These are phyloP conservation scores for Ptyas mucosa DNA, from an alignment of 2,113 vertebrate species.

Conservation along the genomic window DNA sequence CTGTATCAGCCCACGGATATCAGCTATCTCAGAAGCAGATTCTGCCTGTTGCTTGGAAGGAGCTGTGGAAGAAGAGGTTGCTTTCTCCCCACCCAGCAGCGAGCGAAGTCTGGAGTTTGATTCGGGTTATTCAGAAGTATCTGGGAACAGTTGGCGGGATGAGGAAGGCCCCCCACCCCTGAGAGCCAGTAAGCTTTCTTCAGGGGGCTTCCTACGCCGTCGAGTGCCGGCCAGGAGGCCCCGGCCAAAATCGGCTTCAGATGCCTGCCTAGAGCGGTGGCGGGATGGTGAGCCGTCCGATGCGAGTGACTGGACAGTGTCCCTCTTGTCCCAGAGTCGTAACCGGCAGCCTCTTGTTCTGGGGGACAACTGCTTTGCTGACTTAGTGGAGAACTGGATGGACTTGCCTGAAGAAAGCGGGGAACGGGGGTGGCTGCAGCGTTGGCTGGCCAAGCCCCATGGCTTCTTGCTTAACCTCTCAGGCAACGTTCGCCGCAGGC, in stretches of 20 bases:
- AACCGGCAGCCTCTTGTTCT: conserved; percentile 92
- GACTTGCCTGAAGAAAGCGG: conserved; percentile 85
- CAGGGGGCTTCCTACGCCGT: conserved; percentile 72
- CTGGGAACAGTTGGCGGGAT: conserved; percentile 80
- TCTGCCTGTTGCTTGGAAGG: conserved; percentile 85
- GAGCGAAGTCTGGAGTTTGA: conserved; percentile 89
- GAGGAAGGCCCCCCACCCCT: conserved; percentile 72
- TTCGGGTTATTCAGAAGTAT: conserved; percentile 91
- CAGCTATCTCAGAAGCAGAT: conserved; percentile 79
- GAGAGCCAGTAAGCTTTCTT: conserved; percentile 74
- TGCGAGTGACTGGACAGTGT: conserved; percentile 85
- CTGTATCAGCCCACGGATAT: conserved; percentile 60
- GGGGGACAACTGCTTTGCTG: conserved; percentile 96
- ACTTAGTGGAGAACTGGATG: conserved; percentile 98
- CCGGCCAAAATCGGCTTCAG: conserved; percentile 91
- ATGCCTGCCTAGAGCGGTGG: conserved; percentile 92
- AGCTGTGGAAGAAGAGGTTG: conserved; percentile 73
- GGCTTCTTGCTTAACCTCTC: conserved; percentile 89
- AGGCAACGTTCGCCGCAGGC: conserved; percentile 77
- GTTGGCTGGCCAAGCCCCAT: conserved; percentile 79
- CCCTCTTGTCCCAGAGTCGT: conserved; percentile 85
- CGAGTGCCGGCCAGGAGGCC: conserved; percentile 63
- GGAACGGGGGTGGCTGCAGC: conserved; percentile 69
- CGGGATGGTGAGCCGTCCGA: conserved; percentile 79
- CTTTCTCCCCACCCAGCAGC: conserved; percentile 73